These are phyloP conservation scores for Serrognathus titanus DNA, from an alignment of 2,888 invertebrate species.

Conservation along the genomic window DNA sequence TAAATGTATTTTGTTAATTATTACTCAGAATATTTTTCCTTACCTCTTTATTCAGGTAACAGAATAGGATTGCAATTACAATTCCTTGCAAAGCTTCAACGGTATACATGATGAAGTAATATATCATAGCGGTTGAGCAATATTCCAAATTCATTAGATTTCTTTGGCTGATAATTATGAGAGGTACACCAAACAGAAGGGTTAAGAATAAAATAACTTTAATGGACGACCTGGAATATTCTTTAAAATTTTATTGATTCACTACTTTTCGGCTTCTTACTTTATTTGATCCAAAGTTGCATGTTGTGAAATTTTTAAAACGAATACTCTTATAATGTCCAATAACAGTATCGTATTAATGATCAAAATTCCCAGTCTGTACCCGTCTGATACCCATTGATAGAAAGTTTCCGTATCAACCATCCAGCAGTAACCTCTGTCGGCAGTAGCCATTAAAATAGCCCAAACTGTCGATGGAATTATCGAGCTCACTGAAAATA, in stretches of 20 bases:
- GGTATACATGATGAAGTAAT: constrained; percentile 58
- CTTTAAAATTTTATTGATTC: too few species aligned
- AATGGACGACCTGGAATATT: constrained; percentile 55
- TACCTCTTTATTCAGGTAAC: constrained; percentile 63
- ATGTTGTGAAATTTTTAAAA: too few species aligned
- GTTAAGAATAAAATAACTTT: constrained; percentile 66
- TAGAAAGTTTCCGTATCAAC: constrained; percentile 54
- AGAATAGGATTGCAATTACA: constrained; percentile 62
- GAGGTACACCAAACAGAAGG: constrained; percentile 68
- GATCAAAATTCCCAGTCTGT: constrained; percentile 55
- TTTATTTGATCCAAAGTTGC: too few species aligned
- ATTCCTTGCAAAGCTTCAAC: constrained; percentile 62
- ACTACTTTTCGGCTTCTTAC: too few species aligned
- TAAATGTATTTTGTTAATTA: too few species aligned
- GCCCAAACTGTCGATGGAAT: constrained; percentile 58
- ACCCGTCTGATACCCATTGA: constrained; percentile 62
- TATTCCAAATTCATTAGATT: constrained; percentile 52
- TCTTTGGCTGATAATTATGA: constrained; percentile 58
- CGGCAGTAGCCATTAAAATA: constrained; percentile 49
- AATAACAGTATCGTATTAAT: constrained; percentile 59
- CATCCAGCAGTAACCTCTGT: constrained; percentile 61
- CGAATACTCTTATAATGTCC: constrained; percentile 59
- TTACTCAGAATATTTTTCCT: constrained; percentile 1
- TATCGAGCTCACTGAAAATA: constrained; percentile 46
- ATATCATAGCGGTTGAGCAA: constrained; percentile 53